These are phyloP conservation scores for Hucho hucho DNA, from an alignment of 2,113 vertebrate species.

Conservation along the genomic window DNA sequence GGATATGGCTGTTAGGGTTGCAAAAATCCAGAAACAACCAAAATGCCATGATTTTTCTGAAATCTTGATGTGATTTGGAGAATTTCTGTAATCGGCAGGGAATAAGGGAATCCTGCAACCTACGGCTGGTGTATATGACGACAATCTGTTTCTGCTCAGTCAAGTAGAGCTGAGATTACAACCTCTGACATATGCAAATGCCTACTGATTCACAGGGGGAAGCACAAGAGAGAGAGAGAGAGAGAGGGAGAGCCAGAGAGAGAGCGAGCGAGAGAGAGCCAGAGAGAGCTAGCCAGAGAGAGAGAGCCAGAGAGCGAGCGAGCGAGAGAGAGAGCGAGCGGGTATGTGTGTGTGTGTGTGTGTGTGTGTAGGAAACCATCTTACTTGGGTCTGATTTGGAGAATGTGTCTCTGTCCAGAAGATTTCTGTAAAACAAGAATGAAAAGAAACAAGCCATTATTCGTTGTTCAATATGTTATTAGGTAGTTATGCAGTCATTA, in stretches of 20 bases:
- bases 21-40: too few species aligned
- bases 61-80: too few species aligned
- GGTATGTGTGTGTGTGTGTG: neutral
- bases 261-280: neutral
- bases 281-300: too few species aligned
- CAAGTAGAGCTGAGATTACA: conserved; percentile 28
- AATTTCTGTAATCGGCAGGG: too few species aligned
- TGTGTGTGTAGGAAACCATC: conserved; percentile 32
- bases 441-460: conserved; percentile 2
- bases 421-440: conserved; percentile 66
- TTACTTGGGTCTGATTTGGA: conserved; percentile 94
- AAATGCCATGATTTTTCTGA: too few species aligned
- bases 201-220: conserved; percentile 47
- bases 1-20: too few species aligned
- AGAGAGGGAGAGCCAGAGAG: conserved; percentile 13
- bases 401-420: conserved; percentile 95
- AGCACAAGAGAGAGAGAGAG: neutral
- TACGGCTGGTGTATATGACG: conserved; percentile 4
- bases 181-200: conserved; percentile 70
- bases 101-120: too few species aligned
- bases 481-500: too few species aligned
- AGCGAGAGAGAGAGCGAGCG: too few species aligned
- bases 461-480: conserved; percentile 8
- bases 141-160: conserved; percentile 51
- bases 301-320: too few species aligned